phyloP scores from a whole-genome alignment of 2,888 invertebrate species.

The Tetanocera ferruginea region DNA sequence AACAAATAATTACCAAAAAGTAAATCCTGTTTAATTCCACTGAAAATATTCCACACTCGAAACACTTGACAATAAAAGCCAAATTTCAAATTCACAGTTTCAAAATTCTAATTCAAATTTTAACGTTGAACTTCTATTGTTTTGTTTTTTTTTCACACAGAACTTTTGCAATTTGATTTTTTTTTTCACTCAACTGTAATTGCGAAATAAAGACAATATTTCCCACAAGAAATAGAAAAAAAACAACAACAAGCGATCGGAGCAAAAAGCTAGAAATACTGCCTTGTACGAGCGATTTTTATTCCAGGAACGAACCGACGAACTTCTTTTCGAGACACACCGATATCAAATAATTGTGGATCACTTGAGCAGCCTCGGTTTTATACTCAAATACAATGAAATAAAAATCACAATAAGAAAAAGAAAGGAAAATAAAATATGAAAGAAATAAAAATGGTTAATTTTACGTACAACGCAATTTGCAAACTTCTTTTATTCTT shows the following conservation, averaged over 20 bases:
- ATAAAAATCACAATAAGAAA: slow-evolving; percentile 24
- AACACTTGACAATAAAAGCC: too few species aligned
- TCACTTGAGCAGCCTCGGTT: slow-evolving; percentile 2
- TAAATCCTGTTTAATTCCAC: too few species aligned
- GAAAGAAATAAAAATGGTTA: slow-evolving; percentile 4
- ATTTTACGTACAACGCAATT: not conserved
- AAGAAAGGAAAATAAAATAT: not conserved
- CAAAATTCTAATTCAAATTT: too few species aligned
- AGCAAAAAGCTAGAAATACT: not conserved
- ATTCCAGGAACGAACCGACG: slow-evolving; percentile 10
- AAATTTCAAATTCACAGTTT: too few species aligned
- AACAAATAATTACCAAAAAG: too few species aligned
- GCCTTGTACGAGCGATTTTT: not conserved
- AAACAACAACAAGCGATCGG: not conserved
- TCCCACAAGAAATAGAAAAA: not conserved
- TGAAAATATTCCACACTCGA: too few species aligned
- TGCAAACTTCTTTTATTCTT: not conserved
- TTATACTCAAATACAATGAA: slow-evolving; percentile 16
- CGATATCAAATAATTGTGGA: slow-evolving; percentile 22
- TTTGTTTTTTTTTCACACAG: too few species aligned
- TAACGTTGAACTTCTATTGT: too few species aligned
- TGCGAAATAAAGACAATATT: not conserved
- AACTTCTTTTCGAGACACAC: not conserved
- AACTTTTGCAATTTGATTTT: too few species aligned
- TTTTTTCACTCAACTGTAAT: not conserved